Conservation (phyloP, 30 jellyfish, hydroid and myxozoan genomes). For the Hydractinia symbiolongicarpus region DNA sequence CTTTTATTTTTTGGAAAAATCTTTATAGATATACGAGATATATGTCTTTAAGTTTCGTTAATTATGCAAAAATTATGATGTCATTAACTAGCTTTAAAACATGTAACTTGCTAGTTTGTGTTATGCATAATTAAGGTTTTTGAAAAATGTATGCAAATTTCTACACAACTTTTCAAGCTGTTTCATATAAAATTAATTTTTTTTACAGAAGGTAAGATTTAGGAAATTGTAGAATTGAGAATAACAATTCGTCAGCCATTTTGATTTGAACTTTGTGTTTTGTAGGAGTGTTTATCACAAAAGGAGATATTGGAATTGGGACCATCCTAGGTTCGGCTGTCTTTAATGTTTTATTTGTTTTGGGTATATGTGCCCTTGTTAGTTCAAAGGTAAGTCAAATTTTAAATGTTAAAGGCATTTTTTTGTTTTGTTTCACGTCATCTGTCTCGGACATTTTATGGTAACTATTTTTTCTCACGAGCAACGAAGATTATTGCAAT, state of each 20-base stretch:
- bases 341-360: constrained; percentile 46
- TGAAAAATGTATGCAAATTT: too few relatives aligned
- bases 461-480: not conserved
- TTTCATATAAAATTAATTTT: too few relatives aligned
- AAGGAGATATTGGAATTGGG: constrained; percentile 63
- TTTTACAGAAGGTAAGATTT: not conserved
- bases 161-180: too few relatives aligned
- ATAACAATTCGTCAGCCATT: too few relatives aligned
- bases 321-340: constrained; percentile 68
- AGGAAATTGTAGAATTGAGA: not conserved
- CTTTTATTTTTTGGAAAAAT: too few relatives aligned
- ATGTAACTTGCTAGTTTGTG: too few relatives aligned
- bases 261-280: too few relatives aligned
- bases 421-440: not conserved
- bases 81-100: too few relatives aligned
- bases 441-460: not conserved
- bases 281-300: constrained; percentile 51
- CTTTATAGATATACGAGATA: too few relatives aligned
- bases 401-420: not conserved
- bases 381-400: constrained; percentile 30
- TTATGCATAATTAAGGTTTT: too few relatives aligned
- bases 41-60: too few relatives aligned
- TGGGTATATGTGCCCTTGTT: constrained; percentile 45
- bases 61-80: too few relatives aligned
- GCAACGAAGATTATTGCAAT: not conserved